Conservation (phyloP, 1,140 invertebrate species). For the Sycobia sp. region DNA sequence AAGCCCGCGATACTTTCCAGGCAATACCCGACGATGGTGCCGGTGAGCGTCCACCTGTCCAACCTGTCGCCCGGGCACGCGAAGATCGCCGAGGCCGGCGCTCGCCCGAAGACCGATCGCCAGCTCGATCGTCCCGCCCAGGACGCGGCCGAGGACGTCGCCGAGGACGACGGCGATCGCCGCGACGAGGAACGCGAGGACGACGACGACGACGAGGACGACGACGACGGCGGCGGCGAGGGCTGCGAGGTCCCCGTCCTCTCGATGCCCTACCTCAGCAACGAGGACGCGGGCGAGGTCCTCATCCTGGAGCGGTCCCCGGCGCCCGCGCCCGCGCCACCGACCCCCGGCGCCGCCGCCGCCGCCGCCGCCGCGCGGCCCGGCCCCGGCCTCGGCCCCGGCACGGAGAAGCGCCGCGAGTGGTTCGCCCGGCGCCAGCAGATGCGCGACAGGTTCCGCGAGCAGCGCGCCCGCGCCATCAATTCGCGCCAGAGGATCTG, state of each 20-base stretch:
- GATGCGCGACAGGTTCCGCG: slow-evolving; percentile 10
- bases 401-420: background rate
- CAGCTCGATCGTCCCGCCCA: too few species aligned
- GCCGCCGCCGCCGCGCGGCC: too few species aligned
- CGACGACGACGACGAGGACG: too few species aligned
- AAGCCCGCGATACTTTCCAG: too few species aligned
- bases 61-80: background rate
- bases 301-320: background rate
- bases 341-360: background rate
- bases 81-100: background rate
- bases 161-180: too few species aligned
- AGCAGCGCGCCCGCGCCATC: background rate
- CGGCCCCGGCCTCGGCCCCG: background rate
- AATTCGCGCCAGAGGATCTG: background rate
- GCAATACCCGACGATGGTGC: background rate
- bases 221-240: too few species aligned
- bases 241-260: background rate
- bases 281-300: background rate
- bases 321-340: too few species aligned
- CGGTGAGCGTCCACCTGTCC: background rate
- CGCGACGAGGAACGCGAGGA: too few species aligned
- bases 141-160: too few species aligned
- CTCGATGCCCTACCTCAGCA: background rate
- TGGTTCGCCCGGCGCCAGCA: slow-evolving; percentile 1
- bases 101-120: too few species aligned